Evolutionary conservation across 1,140 invertebrate genomes (phyloP).

Genomic region (Acromyrmex charruanus): DNA sequence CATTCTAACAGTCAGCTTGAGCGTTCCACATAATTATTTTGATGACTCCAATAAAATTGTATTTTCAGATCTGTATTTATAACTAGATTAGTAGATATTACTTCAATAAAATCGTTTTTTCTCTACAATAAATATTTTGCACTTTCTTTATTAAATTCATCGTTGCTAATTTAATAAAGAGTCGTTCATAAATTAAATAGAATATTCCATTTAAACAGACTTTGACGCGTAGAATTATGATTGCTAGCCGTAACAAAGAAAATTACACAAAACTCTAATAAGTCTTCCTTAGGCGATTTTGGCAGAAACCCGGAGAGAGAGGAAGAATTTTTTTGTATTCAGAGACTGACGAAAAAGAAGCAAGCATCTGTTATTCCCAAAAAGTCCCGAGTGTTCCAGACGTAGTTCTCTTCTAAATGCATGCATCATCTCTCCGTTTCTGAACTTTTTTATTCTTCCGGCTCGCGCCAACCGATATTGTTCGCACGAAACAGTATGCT

Average conservation of each 20-base stretch:
- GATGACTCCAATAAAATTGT: no score
- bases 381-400: slow-evolving; percentile 63
- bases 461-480: slow-evolving; percentile 57
- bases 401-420: slow-evolving; percentile 29
- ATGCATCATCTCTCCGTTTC: slow-evolving; percentile 28
- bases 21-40: no score
- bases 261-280: slow-evolving; percentile 46
- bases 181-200: not conserved
- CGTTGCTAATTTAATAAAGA: not conserved
- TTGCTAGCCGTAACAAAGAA: not conserved
- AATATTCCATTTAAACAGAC: not conserved
- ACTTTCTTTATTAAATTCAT: not conserved
- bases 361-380: slow-evolving; percentile 68
- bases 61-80: no score
- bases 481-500: slow-evolving; percentile 64
- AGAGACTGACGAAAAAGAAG: slow-evolving; percentile 58
- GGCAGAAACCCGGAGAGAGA: slow-evolving; percentile 63
- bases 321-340: slow-evolving; percentile 71
- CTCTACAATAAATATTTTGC: not conserved
- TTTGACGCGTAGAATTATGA: not conserved
- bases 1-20: no score
- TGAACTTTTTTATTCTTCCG: slow-evolving; percentile 51
- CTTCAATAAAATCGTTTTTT: no score
- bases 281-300: slow-evolving; percentile 67
- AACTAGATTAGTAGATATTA: no score